Base-by-base conservation (phyloP, 2,797 vertebrate species). In the Myotis myotis region DNA sequence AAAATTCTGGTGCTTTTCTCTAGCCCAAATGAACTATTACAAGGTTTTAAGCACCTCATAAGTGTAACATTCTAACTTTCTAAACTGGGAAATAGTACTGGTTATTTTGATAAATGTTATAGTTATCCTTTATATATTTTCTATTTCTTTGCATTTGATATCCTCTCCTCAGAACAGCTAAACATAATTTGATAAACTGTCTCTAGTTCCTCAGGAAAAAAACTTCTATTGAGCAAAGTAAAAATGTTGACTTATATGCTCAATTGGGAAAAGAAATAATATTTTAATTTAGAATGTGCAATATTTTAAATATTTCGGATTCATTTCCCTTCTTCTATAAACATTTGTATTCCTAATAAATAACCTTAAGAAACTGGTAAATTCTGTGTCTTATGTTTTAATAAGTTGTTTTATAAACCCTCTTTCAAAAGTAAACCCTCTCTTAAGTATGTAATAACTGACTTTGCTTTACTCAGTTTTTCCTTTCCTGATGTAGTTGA, bases 121-220 rank as follows among this genome's bases (percentile, higher is more conserved):
- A n/a, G 1, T 87, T 72, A 89, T 19, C 64, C 20, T 89, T 68
- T 19, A 55, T 12, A 51, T 60, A 57, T 76, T 60, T 95, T 80
- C 6, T 53, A 89, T 51, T 25, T 47, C 4, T 80, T 88, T 85
- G 28, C 9, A 79, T 86, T 94, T 86, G 33, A 64, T 95, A 91
- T 71, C 79, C 4, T 95, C 36, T 75, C 36, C 12, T 36, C 55
- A 30, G 87, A 76, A 76, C 4, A 64, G 30, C 36, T 92, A 75
- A 94, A 81, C 3, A 83, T 93, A 81, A 49, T 74, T 85, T 75
- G 70, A 86, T 79, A 90, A 95, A 93, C 72, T 76, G n/a, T 51
- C 25, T 82, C 30, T 82, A 71, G 23, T 87, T 93, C 25, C 51
- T 92, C 22, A 84, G 66, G 33, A 55, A 89, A 55, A 89, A 78